Base-by-base conservation (phyloP, 2,888 invertebrate genomes). In the Syrphus vitripennis region DNA sequence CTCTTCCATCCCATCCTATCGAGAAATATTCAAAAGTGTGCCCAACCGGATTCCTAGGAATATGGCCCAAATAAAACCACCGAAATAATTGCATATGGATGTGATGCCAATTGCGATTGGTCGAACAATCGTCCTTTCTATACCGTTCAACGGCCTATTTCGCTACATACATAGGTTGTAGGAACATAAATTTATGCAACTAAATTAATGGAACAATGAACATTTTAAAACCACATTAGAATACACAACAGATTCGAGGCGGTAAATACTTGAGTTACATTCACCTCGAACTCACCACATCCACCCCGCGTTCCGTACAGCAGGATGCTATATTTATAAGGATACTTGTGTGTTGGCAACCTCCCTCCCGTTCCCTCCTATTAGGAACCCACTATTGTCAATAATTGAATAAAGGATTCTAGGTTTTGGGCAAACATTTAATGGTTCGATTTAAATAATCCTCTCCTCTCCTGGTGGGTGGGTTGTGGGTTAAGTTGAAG, bases 371-470 rank as follows among this genome's bases (percentile, higher is more conserved):
- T 7, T 7, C 16, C 16, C 55, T 55, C 14, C 31, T 16, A 10
- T 59, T 34, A 7, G 34, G 37, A 37, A 10, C 42, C 42, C 9
- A 34, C 61, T n/a, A 31, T 53, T 19, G 67, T 37, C 55, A 45
- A 65, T 86, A 86, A 86, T 82, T 86, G 82, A 86, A 86, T 79
- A 86, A 78, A 50, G 77, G 61, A 78, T 77, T 78, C 59, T 48
- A 29, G 86, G 77, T 65, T 74, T 50, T 63, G 70, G 81, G 86
- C 53, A 74, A 78, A 78, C 82, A 86, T 86, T 86, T 82, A 86
- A 86, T 86, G 77, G 86, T 82, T 69, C 82, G 82, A 81, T 77
- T 86, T 86, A 86, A 86, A 86, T 86, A 81, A 86, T 86, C 82
- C 81, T 63, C 34, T 55, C 21, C 48, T 40, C 21, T n/a, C 31